Conservation (phyloP, 2,113 vertebrate species). For the Oriolus oriolus region DNA sequence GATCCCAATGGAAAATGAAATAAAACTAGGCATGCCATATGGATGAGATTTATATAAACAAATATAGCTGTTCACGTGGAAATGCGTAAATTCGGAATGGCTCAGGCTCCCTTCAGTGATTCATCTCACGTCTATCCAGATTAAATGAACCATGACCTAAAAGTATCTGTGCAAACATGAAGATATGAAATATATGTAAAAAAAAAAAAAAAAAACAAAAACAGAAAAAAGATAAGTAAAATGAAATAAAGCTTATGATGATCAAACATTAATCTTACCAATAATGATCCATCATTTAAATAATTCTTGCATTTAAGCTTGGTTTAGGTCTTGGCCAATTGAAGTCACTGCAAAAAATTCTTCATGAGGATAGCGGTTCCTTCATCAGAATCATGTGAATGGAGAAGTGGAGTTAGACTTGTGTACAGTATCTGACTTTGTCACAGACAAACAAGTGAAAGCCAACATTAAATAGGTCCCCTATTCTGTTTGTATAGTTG, state of each 20-base stretch:
- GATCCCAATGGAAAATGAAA: slow-evolving; percentile 3
- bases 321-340: neutral
- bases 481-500: neutral
- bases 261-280: neutral
- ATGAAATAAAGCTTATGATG: neutral
- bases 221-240: neutral
- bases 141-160: neutral
- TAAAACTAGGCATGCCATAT: neutral
- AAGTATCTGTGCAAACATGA: neutral
- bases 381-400: neutral
- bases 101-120: neutral
- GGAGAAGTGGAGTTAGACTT: neutral
- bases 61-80: neutral
- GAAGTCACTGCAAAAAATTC: neutral
- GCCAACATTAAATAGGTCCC: neutral
- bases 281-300: neutral
- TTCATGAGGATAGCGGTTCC: neutral
- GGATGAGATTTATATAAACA: neutral
- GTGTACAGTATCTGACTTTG: neutral
- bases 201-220: neutral
- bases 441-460: neutral
- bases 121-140: neutral
- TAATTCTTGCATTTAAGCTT: neutral
- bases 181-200: neutral
- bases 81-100: neutral